Evolutionary conservation across 2,888 invertebrate species (phyloP).

Genomic region (Drosophila rubida): DNA sequence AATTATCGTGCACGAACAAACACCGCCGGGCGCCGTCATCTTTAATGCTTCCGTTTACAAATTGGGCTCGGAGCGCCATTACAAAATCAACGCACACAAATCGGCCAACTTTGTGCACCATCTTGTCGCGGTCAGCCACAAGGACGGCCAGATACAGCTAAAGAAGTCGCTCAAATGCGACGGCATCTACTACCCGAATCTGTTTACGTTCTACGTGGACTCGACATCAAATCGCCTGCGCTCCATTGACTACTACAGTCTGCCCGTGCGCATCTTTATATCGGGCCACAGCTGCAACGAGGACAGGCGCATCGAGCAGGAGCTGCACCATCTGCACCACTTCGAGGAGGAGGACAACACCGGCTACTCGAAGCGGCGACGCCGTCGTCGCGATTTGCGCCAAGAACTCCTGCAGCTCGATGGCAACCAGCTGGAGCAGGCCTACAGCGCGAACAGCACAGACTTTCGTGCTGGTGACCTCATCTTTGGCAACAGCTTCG

Average conservation of each 20-base stretch:
- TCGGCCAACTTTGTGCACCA: constrained; percentile 93
- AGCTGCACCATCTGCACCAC: constrained; percentile 85
- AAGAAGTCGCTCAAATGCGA: constrained; percentile 91
- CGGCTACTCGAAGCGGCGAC: constrained; percentile 86
- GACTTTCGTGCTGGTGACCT: constrained; percentile 86
- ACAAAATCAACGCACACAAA: constrained; percentile 92
- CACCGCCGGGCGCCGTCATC: constrained; percentile 88
- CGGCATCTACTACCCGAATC: constrained; percentile 92
- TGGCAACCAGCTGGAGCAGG: constrained; percentile 60
- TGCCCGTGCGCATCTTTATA: constrained; percentile 91
- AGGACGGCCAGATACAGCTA: constrained; percentile 90
- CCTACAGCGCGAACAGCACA: constrained; percentile 78
- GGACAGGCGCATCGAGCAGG: constrained; percentile 87
- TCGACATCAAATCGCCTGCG: constrained; percentile 92
- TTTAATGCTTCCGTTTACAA: constrained; percentile 93
- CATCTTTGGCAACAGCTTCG: constrained; percentile 86
- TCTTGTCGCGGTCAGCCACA: constrained; percentile 90
- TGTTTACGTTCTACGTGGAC: constrained; percentile 94
- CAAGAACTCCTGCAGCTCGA: constrained; percentile 45
- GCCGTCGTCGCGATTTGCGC: constrained; percentile 65
- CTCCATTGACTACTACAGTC: constrained; percentile 93
- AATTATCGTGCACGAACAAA: constrained; percentile 87
- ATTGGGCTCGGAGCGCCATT: constrained; percentile 91
- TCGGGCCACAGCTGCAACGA: constrained; percentile 90
- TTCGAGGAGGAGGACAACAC: constrained; percentile 88